Base-by-base conservation (phyloP, 2,113 vertebrate species). In the Balaeniceps rex region DNA sequence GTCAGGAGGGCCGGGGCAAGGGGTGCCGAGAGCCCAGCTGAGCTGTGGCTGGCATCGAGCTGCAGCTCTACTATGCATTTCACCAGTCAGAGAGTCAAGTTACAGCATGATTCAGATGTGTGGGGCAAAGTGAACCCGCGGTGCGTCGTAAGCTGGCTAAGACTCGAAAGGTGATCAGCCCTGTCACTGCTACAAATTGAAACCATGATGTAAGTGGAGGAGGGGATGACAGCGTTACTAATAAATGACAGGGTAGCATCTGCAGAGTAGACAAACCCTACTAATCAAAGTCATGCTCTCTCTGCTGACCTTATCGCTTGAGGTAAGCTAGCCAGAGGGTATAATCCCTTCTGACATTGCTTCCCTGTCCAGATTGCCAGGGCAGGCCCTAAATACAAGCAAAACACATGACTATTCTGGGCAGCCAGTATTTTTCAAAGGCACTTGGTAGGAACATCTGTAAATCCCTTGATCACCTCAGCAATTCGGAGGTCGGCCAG, bases 31-130 rank as follows among this genome's bases (percentile, higher is more conserved):
- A 68, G 65, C 65, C 26, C 42, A 15, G 42, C 63, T 6, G 65
- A 75, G 29, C 64, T 5, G 76, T 0, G 6, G 51, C 88, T 55
- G 82, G 70, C 84, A 57, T 33, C 0, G 6, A 83, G 46, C 66
- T 21, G 42, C 38, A 4, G 47, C 61, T 40, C 77, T 74, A 61
- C 83, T 76, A 79, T 25, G 3, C 1, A 2, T 81, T 19, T 25
- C 65, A 49, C 83, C 90, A 94, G 88, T 94, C 83, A 97, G 52
- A 14, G 60, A 22, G 21, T 94, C 94, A 25, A 47, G 83, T 97
- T 97, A 95, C 94, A 16, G 86, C 55, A 0, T 4, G 74, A 61
- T 79, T 92, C 36, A 15, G 36, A 74, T 3, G 51, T 4, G 38
- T 12, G 83, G 51, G 87, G 66, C 75, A 49, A 55, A 83, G 88